phyloP scores from a whole-genome alignment of 2,888 invertebrate genomes.

The Drosophila emarginata region DNA sequence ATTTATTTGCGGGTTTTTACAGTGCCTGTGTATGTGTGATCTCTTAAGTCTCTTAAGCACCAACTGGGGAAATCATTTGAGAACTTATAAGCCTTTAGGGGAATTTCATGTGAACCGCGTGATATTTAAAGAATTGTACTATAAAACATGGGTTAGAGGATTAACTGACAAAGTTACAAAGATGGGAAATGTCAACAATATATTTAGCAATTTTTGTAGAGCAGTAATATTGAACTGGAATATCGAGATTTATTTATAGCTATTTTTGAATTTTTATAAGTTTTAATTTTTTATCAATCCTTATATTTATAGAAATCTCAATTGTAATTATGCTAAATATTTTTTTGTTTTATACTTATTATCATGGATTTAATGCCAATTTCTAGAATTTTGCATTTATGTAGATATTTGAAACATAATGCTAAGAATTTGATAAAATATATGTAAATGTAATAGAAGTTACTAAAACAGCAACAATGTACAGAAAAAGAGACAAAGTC shows the following conservation, averaged over 20 bases:
- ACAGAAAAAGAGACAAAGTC: not conserved
- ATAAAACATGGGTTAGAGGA: not conserved
- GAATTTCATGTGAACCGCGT: constrained; percentile 24
- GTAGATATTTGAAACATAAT: not conserved
- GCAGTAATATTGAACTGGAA: too few relatives aligned
- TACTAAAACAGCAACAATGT: not conserved
- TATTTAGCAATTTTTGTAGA: too few relatives aligned
- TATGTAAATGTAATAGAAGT: not conserved
- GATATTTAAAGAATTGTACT: not conserved
- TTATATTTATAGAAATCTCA: too few relatives aligned
- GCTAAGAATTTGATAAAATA: not conserved
- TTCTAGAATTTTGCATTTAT: not conserved
- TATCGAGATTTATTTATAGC: not conserved
- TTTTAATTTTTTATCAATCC: not conserved
- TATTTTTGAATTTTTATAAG: not conserved
- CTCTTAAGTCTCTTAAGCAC: constrained; percentile 54
- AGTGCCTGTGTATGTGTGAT: constrained; percentile 31
- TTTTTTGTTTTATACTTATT: too few relatives aligned
- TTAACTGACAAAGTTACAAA: too few relatives aligned
- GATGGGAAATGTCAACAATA: too few relatives aligned
- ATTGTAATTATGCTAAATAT: too few relatives aligned
- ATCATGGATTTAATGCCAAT: too few relatives aligned
- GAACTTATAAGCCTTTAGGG: constrained; percentile 27
- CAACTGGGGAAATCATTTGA: constrained; percentile 66
- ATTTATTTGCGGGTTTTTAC: not conserved